Conservation (phyloP, 2,113 vertebrate genomes). For the Speoplatyrhinus poulsoni region DNA sequence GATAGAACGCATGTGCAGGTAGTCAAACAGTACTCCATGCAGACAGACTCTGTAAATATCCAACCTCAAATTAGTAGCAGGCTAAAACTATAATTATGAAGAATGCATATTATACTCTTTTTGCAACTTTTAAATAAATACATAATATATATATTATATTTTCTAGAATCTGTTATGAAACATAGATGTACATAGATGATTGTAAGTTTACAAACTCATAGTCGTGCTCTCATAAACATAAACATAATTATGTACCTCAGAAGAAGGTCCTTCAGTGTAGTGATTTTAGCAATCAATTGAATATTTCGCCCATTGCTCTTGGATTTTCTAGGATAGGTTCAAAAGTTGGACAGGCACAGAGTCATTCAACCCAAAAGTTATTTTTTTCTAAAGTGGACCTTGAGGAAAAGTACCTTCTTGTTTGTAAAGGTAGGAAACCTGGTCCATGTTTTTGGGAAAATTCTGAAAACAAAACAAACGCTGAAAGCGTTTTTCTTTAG, state of each 20-base stretch:
- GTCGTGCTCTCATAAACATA: too few species aligned
- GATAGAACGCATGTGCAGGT: conserved; percentile 43
- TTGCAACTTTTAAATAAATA: conserved; percentile 57
- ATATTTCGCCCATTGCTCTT: conserved; percentile 34
- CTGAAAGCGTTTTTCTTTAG: conserved; percentile 7
- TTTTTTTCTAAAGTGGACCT: background rate
- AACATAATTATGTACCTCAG: too few species aligned
- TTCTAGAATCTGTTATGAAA: background rate
- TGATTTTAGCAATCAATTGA: conserved; percentile 6
- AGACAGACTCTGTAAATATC: conserved; percentile 31
- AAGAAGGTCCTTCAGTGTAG: conserved; percentile 1
- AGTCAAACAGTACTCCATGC: conserved; percentile 23
- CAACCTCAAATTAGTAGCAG: conserved; percentile 23
- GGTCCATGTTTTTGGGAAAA: conserved; percentile 1
- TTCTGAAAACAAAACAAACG: conserved; percentile 17
- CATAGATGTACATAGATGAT: background rate
- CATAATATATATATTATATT: conserved; percentile 28
- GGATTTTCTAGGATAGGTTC: conserved; percentile 5
- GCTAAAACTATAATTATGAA: conserved; percentile 23
- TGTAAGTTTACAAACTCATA: background rate
- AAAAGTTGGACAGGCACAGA: conserved; percentile 28
- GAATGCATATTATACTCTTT: conserved; percentile 34
- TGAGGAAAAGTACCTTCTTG: too few species aligned
- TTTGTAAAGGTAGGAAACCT: conserved; percentile 2
- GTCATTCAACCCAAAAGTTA: background rate